Evolutionary conservation across 1,140 invertebrate species (phyloP).

Genomic region (Cephus cinctus): DNA sequence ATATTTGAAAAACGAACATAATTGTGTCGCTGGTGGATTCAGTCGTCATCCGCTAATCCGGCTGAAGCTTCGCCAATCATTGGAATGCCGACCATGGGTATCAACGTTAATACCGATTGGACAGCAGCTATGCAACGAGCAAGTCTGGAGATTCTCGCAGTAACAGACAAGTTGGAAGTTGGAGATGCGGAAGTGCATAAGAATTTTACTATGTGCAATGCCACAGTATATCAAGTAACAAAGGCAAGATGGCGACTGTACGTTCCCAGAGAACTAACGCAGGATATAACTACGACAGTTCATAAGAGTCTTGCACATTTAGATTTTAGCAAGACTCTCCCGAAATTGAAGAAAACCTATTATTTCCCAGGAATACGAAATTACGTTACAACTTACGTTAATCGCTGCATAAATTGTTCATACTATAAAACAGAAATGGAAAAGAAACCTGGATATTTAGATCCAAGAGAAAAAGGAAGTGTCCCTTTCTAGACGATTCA

Average conservation of each 20-base stretch:
- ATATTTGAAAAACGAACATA: constrained; percentile 18
- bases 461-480: too few species aligned
- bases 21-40: constrained; percentile 8
- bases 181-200: constrained; percentile 10
- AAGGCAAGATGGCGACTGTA: constrained; percentile 9
- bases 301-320: constrained; percentile 9
- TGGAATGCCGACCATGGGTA: constrained; percentile 7
- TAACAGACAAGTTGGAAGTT: constrained; percentile 6
- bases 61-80: not conserved
- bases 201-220: constrained; percentile 11
- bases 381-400: constrained; percentile 4
- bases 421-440: constrained; percentile 6
- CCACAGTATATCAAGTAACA: constrained; percentile 5
- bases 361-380: constrained; percentile 8
- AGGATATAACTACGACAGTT: constrained; percentile 1
- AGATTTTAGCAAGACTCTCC: constrained; percentile 7
- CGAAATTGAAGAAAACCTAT: constrained; percentile 8
- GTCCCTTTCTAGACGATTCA: too few species aligned
- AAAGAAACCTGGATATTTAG: not conserved
- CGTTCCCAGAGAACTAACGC: constrained; percentile 5
- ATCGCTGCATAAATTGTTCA: constrained; percentile 10
- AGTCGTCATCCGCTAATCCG: constrained; percentile 16
- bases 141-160: constrained; percentile 1
- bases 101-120: constrained; percentile 8
- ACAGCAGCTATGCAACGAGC: constrained; percentile 11